Conservation (phyloP, 2,113 vertebrate species). For the Equus przewalskii region DNA sequence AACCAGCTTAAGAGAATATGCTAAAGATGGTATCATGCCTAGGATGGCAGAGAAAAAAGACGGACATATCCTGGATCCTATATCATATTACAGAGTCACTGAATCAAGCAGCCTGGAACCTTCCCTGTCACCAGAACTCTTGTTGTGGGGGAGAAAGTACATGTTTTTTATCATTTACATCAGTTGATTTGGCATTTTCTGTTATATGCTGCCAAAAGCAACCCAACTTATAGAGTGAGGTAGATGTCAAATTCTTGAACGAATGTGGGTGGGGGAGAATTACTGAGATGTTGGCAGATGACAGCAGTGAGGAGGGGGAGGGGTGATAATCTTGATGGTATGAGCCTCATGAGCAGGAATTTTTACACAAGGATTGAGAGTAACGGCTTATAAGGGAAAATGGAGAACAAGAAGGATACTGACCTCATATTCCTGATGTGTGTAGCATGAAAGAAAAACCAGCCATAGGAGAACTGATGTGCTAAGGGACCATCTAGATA, state of each 20-base stretch:
- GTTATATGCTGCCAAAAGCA: conserved; percentile 18
- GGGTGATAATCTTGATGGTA: background rate
- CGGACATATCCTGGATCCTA: background rate
- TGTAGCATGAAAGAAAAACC: background rate
- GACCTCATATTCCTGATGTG: background rate
- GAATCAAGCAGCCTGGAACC: background rate
- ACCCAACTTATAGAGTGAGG: background rate
- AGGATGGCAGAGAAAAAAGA: conserved; percentile 13
- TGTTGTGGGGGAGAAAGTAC: conserved; percentile 5
- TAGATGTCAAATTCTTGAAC: conserved; percentile 42
- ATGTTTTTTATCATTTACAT: background rate
- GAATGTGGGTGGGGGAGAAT: background rate
- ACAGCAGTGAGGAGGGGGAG: background rate
- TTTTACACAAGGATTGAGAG: background rate
- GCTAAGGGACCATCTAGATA: background rate
- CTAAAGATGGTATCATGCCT: background rate
- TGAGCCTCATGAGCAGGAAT: background rate
- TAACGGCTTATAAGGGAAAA: background rate
- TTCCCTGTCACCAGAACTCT: background rate
- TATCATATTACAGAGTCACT: background rate
- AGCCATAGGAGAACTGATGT: background rate
- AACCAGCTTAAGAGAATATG: background rate
- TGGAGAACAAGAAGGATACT: background rate
- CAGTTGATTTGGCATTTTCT: background rate
- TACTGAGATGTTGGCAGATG: background rate